Base-by-base conservation (phyloP, 1,140 invertebrate species). In the Mesaphorura yosii region DNA sequence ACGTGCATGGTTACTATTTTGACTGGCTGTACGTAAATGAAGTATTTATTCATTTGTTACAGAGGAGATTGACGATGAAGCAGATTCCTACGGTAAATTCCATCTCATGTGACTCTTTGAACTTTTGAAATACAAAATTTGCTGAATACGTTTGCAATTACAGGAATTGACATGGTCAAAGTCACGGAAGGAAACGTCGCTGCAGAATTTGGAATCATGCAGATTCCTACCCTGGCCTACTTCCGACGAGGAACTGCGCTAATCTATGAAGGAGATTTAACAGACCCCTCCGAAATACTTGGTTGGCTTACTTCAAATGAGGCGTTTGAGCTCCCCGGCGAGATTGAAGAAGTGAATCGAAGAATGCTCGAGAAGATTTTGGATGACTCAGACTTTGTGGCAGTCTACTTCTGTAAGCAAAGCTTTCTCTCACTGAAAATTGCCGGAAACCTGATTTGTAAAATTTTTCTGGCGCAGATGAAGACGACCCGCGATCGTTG, bases 281-380 rank as follows among this genome's bases (percentile, higher is more conserved):
- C 55, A 37, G 53, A 60, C 27, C 26, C 51, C 14, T 46, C 51
- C 20, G 27, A 51, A 29, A 55, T 58, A 34, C 41, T 62, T 0
- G 55, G 55, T n/a, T 95, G 89, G 89, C 69, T 94, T 14, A 93
- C 89, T 10, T 90, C 87, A 14, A 87, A 92, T 68, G 89, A 95
- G 69, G 86, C 91, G 22, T 92, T 95, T 72, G 88, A 93, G 72
- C 84, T 93, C 29, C 90, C 91, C 73, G 91, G 92, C 68, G 89
- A 94, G 78, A 94, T 95, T 65, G 90, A 93, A 69, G 88, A 93
- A 70, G 58, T 94, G 1, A 94, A 93, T 68, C 79, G 84, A 38
- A 90, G 92, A 72, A 93, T 95, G 89, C 71, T 95, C 40, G 88
- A 93, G 60, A 94, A 94, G 70, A 69, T 93, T 2, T 71, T 95